Evolutionary conservation across 2,797 vertebrate genomes (phyloP), one percentile per base, ranked within the genome.

Genomic region (Sitta carolinensis): DNA sequence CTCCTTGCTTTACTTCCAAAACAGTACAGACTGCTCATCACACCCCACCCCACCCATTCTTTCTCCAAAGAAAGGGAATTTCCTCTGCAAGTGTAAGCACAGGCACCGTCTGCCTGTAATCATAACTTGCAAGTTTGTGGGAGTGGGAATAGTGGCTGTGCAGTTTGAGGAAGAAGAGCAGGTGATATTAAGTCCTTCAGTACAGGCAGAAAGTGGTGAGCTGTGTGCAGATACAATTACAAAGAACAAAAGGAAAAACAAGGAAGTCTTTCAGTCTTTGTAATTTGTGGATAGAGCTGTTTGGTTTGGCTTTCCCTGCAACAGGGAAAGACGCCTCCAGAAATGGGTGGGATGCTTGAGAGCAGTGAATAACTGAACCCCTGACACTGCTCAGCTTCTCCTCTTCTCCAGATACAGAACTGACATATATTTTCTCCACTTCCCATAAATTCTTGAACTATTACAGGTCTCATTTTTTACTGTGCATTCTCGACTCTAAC

Each of bases 31-130:
- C 22, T 27, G 21, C 13, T 50, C 10, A 45, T n/a, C 21, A 26
- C 9, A 67, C 0, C 3, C 19, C 19, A 51, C 1, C 6, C 14
- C 10, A n/a, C 3, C 5, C 7, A 38, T 77, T 74, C 21, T 7
- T 57, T 70, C 25, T 81, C 32, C 36, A 43, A 38, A 67, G 19
- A 8, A 45, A 57, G 13, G 3, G 30, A 70, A 55, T 55, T 66
- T n/a, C 4, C 17, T 51, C n/a, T 77, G 22, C 29, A 42, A 7
- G 3, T 58, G 15, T 17, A 6, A 32, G 13, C 42, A 27, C 3
- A 43, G 29, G 3, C 36, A 45, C 17, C 40, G 4, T 36, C 55
- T 79, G 30, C 16, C 55, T 75, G 4, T 38, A 50, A 43, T 29
- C 16, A 5, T 36, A 73, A 76, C 32, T 62, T n/a, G 23, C 10